phyloP scores from a whole-genome alignment of 2,888 invertebrate species.

The Caenorhabditis plicata region DNA sequence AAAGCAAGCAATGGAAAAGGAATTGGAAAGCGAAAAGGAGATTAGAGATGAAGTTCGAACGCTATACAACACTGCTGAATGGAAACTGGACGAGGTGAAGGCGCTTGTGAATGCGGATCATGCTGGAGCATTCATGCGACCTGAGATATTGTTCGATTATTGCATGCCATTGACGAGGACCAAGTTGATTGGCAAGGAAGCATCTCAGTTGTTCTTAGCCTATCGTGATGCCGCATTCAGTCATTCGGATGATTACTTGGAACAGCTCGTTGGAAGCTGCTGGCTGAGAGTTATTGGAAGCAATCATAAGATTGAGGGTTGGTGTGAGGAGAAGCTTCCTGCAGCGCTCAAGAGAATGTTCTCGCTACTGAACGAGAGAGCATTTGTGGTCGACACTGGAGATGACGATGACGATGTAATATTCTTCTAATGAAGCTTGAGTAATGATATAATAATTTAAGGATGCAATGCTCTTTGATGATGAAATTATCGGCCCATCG shows the following conservation, averaged over 20 bases:
- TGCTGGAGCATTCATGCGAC: slow-evolving; percentile 35
- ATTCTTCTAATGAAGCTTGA: neutral
- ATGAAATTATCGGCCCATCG: slow-evolving; percentile 46
- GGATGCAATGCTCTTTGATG: slow-evolving; percentile 21
- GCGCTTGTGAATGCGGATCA: slow-evolving; percentile 52
- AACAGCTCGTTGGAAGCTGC: slow-evolving; percentile 50
- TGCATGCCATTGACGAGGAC: slow-evolving; percentile 52
- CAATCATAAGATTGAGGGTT: slow-evolving; percentile 35
- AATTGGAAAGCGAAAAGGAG: slow-evolving; percentile 81
- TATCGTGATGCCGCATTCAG: slow-evolving; percentile 59
- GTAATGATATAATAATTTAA: neutral
- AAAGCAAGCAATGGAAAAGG: slow-evolving; percentile 83
- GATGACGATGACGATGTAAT: slow-evolving; percentile 42
- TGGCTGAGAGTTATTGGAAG: slow-evolving; percentile 53
- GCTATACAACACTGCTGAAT: slow-evolving; percentile 44
- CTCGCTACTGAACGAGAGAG: slow-evolving; percentile 44
- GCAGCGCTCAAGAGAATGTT: slow-evolving; percentile 51
- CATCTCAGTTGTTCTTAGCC: slow-evolving; percentile 49
- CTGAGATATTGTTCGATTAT: slow-evolving; percentile 31
- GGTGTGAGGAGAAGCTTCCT: slow-evolving; percentile 46
- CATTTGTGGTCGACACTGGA: slow-evolving; percentile 49
- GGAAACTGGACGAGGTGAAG: slow-evolving; percentile 36
- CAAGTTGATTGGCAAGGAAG: slow-evolving; percentile 40
- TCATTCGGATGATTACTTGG: slow-evolving; percentile 53
- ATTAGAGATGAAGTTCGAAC: slow-evolving; percentile 75